phyloP scores from a whole-genome alignment of 2,797 vertebrate species.

The Melanotaenia parkinsoni region DNA sequence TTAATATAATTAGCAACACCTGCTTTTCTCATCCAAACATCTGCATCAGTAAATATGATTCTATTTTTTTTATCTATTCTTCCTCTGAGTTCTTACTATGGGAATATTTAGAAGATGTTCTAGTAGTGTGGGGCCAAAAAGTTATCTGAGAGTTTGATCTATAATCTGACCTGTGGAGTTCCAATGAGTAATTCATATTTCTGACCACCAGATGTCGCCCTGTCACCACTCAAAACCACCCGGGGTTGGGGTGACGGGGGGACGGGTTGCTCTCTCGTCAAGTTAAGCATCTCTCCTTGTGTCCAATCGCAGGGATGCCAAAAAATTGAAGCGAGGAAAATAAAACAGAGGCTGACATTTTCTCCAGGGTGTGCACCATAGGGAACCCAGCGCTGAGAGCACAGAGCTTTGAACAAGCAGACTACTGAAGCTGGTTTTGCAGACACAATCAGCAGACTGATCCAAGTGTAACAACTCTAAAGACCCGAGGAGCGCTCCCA shows the following conservation, averaged over 20 bases:
- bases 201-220: conserved; percentile 62
- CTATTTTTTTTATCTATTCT: not conserved
- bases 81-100: not conserved
- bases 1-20: not conserved
- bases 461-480: conserved; percentile 64
- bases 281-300: conserved; percentile 55
- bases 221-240: conserved; percentile 9
- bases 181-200: not conserved
- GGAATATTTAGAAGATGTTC: not conserved
- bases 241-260: not conserved
- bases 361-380: conserved; percentile 70
- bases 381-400: conserved; percentile 67
- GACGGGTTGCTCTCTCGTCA: not conserved
- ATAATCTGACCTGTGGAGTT: too few species aligned
- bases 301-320: conserved; percentile 48
- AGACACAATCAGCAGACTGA: conserved; percentile 60
- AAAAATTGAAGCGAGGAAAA: conserved; percentile 65
- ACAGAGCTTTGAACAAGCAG: conserved; percentile 49
- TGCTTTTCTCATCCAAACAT: not conserved
- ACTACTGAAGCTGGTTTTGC: conserved; percentile 59
- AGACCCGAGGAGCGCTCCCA: conserved; percentile 66
- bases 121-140: not conserved
- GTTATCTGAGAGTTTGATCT: not conserved
- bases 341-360: conserved; percentile 69
- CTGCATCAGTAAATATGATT: too few species aligned